Base-by-base conservation (phyloP, 2,797 vertebrate species). In the Propithecus deckenii region DNA sequence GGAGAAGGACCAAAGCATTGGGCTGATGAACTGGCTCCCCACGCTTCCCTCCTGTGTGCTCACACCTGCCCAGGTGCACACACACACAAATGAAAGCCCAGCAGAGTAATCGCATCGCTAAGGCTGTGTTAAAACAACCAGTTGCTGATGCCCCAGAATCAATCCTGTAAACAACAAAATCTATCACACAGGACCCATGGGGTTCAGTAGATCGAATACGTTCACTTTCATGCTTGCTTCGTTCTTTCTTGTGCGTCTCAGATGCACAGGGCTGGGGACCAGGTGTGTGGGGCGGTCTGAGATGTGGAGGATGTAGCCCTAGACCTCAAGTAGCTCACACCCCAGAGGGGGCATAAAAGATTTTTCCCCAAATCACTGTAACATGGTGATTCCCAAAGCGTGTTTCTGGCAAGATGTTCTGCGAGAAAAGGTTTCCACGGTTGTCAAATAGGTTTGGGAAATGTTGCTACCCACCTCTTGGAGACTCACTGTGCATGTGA, bases 391-490 rank as follows among this genome's bases (percentile, higher is more conserved):
- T 96, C 84, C 89, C 71, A 65, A 96, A 96, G 94, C 18, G 0
- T 43, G 76, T 89, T 92, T 97, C 87, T 5, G 0, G 83, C 1
- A 20, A 96, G 80, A 94, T 59, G 84, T 81, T 86, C 87, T 85
- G 75, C 43, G 91, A 78, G 20, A 50, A 93, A 78, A 89, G 83
- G 91, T 96, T 96, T 94, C 86, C 74, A 25, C 0, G 4, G 61
- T 52, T 97, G 95, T 96, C 97, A 78, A 20, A 10, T 89, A 35
- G 28, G 65, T 87, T 88, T 92, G 89, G 83, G 89, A 69, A 91
- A 32, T 1, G 46, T 55, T 30, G 61, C 71, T 52, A 7, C 63
- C 32, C 30, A 18, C 1, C 0, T 76, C 69, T 61, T 11, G 1
- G 18, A 85, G 89, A 28, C 18, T 92, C 35, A 17, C 52, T 15